Conservation (phyloP, 2,888 invertebrate species). For the Cosmia trapezina region DNA sequence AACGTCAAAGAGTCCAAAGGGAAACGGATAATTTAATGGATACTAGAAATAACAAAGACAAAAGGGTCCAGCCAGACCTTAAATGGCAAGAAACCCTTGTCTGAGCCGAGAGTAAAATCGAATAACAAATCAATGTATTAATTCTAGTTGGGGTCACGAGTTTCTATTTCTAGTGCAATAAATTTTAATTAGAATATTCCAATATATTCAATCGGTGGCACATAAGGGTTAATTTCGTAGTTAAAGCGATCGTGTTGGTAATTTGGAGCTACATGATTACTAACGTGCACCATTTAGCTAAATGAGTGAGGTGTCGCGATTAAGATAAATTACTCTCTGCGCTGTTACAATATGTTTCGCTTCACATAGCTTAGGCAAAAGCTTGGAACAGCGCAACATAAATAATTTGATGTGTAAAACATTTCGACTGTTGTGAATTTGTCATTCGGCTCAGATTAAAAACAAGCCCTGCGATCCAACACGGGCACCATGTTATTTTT, state of each 20-base stretch:
- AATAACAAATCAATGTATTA: slow-evolving; percentile 64
- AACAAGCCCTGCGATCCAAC: slow-evolving; percentile 20
- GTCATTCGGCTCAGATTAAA: slow-evolving; percentile 18
- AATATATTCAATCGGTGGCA: slow-evolving; percentile 56
- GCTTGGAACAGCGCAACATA: slow-evolving; percentile 34
- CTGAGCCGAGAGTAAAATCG: slow-evolving; percentile 56
- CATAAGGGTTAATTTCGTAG: slow-evolving; percentile 56
- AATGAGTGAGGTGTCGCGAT: slow-evolving; percentile 51
- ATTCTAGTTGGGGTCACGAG: slow-evolving; percentile 52
- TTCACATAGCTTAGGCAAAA: slow-evolving; percentile 30
- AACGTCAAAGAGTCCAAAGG: slow-evolving; percentile 38
- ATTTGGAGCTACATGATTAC: slow-evolving; percentile 54
- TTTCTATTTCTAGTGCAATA: slow-evolving; percentile 48
- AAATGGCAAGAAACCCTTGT: slow-evolving; percentile 58
- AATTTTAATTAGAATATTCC: slow-evolving; percentile 58
- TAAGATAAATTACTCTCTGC: slow-evolving; percentile 49
- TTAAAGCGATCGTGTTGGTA: slow-evolving; percentile 38
- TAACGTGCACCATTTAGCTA: slow-evolving; percentile 52
- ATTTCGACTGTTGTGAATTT: slow-evolving; percentile 15
- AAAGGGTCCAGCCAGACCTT: slow-evolving; percentile 47
- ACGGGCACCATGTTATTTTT: slow-evolving; percentile 12
- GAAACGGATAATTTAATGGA: slow-evolving; percentile 60
- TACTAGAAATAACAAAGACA: slow-evolving; percentile 59
- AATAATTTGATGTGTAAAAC: slow-evolving; percentile 33
- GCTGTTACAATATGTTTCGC: slow-evolving; percentile 27